Evolutionary conservation across 2,113 vertebrate species (phyloP).

Genomic region (Platycercus adscitus): DNA sequence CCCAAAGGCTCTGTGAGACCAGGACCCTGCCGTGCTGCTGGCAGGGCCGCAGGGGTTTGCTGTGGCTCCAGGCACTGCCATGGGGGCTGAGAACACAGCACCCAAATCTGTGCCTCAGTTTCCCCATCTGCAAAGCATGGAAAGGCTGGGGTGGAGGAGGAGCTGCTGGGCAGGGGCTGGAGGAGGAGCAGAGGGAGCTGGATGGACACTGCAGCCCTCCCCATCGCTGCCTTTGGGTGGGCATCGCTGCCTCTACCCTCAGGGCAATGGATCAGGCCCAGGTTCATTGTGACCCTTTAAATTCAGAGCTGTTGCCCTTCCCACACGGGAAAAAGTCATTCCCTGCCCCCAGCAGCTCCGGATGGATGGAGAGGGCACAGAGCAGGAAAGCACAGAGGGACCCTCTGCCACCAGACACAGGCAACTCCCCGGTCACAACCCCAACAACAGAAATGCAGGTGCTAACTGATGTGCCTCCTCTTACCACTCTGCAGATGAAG

Average conservation of each 20-base stretch:
- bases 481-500: fast-evolving
- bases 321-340: neutral
- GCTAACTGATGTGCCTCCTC: neutral
- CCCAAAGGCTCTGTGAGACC: neutral
- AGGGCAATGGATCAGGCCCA: neutral
- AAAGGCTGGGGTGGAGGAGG: neutral
- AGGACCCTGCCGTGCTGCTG: neutral
- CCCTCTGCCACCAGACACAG: neutral
- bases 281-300: neutral
- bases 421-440: fast-evolving
- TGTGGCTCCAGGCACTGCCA: neutral
- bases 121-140: neutral
- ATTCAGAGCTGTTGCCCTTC: neutral
- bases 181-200: neutral
- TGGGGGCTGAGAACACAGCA: neutral
- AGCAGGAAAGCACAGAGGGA: neutral
- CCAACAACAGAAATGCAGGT: fast-evolving
- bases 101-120: neutral
- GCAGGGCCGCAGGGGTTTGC: neutral
- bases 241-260: neutral
- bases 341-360: neutral
- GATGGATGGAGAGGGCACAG: neutral
- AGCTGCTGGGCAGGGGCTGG: neutral
- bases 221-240: neutral
- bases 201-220: neutral